Percentiles rank a stretch among this genome's conserved stretches.
Evolutionary conservation across 2,113 vertebrate genomes (phyloP).

Genomic region (Bathybates hornii): DNA sequence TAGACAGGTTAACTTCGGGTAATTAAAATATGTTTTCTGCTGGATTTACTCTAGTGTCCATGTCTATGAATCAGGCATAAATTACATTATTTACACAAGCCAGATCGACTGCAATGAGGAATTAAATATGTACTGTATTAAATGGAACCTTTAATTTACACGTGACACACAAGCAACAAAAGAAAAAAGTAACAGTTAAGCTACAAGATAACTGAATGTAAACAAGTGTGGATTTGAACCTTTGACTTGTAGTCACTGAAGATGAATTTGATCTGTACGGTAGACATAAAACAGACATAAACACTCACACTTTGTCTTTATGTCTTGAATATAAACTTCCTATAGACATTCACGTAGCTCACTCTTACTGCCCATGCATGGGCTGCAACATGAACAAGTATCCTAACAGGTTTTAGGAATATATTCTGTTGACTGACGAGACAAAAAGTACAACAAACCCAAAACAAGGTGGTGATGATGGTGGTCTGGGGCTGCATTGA

Average conservation of each 20-base stretch:
- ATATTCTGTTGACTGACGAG: background rate
- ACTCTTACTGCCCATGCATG: too few species aligned
- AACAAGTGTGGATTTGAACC: background rate
- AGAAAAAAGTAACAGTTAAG: background rate
- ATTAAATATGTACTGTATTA: background rate
- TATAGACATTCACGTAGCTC: background rate
- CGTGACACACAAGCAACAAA: background rate
- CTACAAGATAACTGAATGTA: background rate
- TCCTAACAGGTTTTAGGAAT: background rate
- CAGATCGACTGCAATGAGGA: background rate
- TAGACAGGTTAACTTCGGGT: background rate
- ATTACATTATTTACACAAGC: background rate
- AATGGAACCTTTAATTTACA: background rate
- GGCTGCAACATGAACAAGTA: background rate
- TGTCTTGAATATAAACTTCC: background rate
- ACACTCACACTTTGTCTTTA: background rate
- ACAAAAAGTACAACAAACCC: background rate
- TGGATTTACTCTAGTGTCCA: background rate
- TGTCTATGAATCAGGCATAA: background rate
- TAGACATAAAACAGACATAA: background rate
- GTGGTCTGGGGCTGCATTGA: background rate
- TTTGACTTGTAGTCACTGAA: background rate
- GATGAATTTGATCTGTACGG: background rate
- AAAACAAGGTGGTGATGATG: background rate
- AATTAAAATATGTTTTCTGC: background rate